Conservation (phyloP, 2,113 vertebrate species). For the Rhinoptilus africanus region DNA sequence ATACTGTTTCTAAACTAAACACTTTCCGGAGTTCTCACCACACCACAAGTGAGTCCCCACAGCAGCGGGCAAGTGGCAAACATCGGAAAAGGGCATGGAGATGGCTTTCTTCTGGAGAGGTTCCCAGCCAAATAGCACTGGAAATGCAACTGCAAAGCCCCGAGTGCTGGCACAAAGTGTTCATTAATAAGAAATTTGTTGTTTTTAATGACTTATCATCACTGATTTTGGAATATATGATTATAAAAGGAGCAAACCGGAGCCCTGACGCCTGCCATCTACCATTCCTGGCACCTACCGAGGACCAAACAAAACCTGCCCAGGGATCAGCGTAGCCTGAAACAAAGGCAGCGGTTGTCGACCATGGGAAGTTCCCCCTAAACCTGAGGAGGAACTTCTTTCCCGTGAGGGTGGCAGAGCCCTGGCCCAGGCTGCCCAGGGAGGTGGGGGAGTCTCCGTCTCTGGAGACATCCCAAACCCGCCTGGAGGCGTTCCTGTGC, state of each 20-base stretch:
- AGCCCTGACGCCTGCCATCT: background rate
- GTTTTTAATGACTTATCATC: slow-evolving; percentile 33
- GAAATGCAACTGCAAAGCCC: background rate
- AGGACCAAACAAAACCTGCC: background rate
- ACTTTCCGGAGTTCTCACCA: background rate
- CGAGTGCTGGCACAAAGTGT: background rate
- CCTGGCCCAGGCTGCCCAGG: too few relatives aligned
- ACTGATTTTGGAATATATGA: background rate
- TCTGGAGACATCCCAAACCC: too few relatives aligned
- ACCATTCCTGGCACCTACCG: background rate
- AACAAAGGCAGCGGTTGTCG: background rate
- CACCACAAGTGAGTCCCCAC: background rate
- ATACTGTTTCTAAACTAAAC: background rate
- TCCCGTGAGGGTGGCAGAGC: too few relatives aligned
- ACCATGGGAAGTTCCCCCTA: too few relatives aligned
- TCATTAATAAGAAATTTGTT: slow-evolving; percentile 11
- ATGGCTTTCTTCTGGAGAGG: background rate
- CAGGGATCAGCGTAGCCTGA: background rate
- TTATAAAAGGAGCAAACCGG: slow-evolving; percentile 1
- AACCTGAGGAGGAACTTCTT: too few relatives aligned
- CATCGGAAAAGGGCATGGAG: background rate
- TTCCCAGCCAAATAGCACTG: background rate
- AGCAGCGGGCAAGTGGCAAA: background rate
- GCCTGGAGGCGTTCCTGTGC: too few relatives aligned
- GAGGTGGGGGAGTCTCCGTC: too few relatives aligned